Percentiles rank a stretch among this genome's conserved stretches.
Evolutionary conservation across 2,888 invertebrate genomes (phyloP).

Genomic region (Artemia sinica): DNA sequence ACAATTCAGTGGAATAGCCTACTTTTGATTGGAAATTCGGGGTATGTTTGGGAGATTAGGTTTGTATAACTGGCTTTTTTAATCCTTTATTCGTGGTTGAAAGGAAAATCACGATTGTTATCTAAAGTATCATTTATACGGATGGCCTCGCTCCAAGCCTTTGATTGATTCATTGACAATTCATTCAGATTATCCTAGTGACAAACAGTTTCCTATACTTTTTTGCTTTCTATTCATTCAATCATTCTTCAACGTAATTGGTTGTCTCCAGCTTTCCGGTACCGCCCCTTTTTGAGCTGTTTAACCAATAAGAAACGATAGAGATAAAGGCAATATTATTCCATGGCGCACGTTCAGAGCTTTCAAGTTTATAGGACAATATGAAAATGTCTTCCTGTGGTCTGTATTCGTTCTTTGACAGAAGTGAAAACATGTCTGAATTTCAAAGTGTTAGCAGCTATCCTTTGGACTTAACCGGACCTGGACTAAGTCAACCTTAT

Average conservation of each 20-base stretch:
- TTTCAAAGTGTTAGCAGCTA: constrained; percentile 14
- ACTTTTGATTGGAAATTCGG: no score
- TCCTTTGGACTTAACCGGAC: not conserved
- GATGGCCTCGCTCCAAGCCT: constrained; percentile 9
- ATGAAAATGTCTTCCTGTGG: not conserved
- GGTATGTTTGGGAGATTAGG: no score
- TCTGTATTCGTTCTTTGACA: constrained; percentile 7
- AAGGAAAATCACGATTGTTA: no score
- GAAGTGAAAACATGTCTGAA: constrained; percentile 5
- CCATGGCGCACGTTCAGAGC: constrained; percentile 12
- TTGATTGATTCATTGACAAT: constrained; percentile 2
- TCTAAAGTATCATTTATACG: not conserved
- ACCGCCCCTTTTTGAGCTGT: not conserved
- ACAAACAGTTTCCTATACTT: constrained; percentile 8
- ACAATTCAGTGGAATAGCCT: no score
- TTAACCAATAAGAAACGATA: not conserved
- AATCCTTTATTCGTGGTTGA: no score
- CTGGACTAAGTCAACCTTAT: not conserved
- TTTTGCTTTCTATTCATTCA: constrained; percentile 10
- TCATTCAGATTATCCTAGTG: not conserved
- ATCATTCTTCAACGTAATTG: not conserved
- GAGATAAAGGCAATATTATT: not conserved
- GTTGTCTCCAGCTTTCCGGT: not conserved
- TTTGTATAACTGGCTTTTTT: no score
- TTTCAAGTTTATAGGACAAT: constrained; percentile 3